phyloP scores from a whole-genome alignment of 2,113 vertebrate genomes.

The Riparia riparia region DNA sequence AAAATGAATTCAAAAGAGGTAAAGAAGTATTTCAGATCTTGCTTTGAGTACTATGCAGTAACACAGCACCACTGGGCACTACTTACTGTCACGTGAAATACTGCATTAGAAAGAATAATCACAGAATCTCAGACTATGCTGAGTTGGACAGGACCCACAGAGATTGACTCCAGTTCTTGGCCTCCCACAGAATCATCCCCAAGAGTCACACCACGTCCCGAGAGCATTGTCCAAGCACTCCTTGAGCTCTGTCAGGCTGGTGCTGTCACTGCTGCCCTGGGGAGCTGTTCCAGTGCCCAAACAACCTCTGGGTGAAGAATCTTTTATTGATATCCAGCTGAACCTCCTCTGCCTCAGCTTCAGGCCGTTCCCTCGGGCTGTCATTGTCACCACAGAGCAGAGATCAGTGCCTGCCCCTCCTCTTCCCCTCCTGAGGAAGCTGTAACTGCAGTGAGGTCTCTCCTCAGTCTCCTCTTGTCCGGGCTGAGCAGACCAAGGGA shows the following conservation, averaged over 20 bases:
- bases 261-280: not conserved
- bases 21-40: not conserved
- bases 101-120: not conserved
- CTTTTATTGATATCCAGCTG: not conserved
- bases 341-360: not conserved
- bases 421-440: accelerated
- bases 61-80: not conserved
- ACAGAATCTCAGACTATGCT: not conserved
- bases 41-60: not conserved
- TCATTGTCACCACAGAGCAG: not conserved
- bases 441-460: not conserved
- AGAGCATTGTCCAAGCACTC: not conserved
- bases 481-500: not conserved
- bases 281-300: not conserved
- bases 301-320: not conserved
- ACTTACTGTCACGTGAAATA: not conserved
- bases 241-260: not conserved
- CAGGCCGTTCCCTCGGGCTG: accelerated
- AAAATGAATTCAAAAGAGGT: not conserved
- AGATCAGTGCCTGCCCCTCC: not conserved
- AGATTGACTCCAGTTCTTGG: accelerated
- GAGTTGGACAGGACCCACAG: not conserved
- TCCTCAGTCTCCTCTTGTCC: not conserved
- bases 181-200: accelerated
- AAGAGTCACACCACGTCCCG: not conserved